Base-by-base conservation (phyloP, 2,888 invertebrate species). In the Embidobia sp. region DNA sequence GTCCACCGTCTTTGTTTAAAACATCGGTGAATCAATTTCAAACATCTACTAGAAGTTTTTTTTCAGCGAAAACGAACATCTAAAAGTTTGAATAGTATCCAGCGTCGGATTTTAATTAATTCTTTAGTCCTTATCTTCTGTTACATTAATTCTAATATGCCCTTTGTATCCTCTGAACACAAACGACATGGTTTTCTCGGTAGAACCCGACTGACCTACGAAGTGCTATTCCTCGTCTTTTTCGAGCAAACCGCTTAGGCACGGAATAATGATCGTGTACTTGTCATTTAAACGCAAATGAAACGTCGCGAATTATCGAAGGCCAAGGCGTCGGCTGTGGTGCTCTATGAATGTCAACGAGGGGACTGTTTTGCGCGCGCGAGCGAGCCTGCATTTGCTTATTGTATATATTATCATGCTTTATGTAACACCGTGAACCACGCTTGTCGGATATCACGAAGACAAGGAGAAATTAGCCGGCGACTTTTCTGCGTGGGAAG, bases 401-500 rank as follows among this genome's bases (percentile, higher is more conserved):
- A 51, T 59, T 59, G 59, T 61, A 51, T 53, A 61, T 53, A 70
- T 70, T 53, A 53, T 53, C 27, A 46, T 61, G 61, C 44, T 70
- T 70, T 70, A 61, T 70, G 59, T 70, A 61, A 70, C 61, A 61
- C 64, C 22, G 15, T 51, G 64, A 51, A 49, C 63, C 19, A 37
- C 37, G 48, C 48, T 67, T 26, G 31, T 19, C 66, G 61, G 61
- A 64, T 72, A 61, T 72, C 59, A 67, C 53, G 61, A 67, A 61
- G 72, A 67, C 66, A 77, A 67, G 35, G 77, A 72, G 72, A 72
- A 77, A 77, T 77, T 77, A 77, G 67, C 49, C 53, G 53, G 53
- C 15, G 64, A 69, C 72, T 78, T 78, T 78, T 70, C 61, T 70
- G 75, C 67, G 74, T 78, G 74, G 78, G 78, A 78, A 69, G 78